phyloP scores from a whole-genome alignment of 2,113 vertebrate species.

The Pipra filicauda region DNA sequence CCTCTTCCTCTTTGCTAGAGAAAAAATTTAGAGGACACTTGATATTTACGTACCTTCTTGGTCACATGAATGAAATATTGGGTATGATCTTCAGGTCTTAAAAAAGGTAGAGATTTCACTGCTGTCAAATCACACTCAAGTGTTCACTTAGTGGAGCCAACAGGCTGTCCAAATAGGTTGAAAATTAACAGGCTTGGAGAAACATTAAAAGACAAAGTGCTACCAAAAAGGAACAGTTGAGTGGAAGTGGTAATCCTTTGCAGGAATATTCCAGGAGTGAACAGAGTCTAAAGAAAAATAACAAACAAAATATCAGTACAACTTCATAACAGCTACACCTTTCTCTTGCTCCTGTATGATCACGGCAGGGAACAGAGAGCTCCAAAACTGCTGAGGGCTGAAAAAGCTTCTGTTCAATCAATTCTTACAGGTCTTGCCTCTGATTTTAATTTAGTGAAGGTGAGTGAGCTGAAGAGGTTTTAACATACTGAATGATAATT shows the following conservation, averaged over 20 bases:
- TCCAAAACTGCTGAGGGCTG: not conserved
- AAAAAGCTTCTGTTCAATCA: slow-evolving; percentile 5
- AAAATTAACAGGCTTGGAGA: not conserved
- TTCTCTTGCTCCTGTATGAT: not conserved
- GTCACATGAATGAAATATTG: not conserved
- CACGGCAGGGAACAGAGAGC: not conserved
- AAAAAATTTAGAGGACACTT: not conserved
- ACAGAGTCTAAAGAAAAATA: not conserved
- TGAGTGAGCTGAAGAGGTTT: not conserved
- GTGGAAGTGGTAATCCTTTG: not conserved
- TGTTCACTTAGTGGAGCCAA: not conserved
- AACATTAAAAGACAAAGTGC: not conserved
- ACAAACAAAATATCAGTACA: not conserved
- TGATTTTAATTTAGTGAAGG: slow-evolving; percentile 17
- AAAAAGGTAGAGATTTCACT: not conserved
- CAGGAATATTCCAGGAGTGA: not conserved
- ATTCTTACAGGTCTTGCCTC: not conserved
- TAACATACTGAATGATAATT: not conserved
- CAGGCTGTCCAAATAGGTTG: not conserved
- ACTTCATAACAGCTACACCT: not conserved
- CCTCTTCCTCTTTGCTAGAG: not conserved
- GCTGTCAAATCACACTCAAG: not conserved
- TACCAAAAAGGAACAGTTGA: not conserved
- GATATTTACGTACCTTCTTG: not conserved
- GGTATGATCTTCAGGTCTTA: not conserved